Percentiles rank a stretch among this genome's conserved stretches.
Evolutionary conservation across 2,113 vertebrate species (phyloP).

Genomic region (Microtus oregoni): DNA sequence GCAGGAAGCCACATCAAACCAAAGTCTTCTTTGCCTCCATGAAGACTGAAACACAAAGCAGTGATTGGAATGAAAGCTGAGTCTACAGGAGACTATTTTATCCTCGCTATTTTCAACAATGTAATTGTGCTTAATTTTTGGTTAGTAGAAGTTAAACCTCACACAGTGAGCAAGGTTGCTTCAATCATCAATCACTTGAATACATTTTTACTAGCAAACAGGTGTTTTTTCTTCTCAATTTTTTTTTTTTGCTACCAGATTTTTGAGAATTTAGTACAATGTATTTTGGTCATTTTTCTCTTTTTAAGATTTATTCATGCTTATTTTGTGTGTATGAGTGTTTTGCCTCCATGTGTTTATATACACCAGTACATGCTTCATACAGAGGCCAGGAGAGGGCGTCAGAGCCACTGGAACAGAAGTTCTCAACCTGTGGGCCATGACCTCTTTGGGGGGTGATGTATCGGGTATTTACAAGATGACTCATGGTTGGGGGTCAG

Average conservation of each 20-base stretch:
- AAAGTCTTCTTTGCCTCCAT: not conserved
- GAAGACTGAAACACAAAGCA: not conserved
- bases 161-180: not conserved
- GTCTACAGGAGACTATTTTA: not conserved
- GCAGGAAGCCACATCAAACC: not conserved
- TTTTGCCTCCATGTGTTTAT: too few species aligned
- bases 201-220: not conserved
- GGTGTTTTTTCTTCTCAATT: not conserved
- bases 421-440: not conserved
- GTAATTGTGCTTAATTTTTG: not conserved
- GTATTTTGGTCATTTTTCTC: not conserved
- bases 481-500: not conserved
- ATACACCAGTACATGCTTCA: too few species aligned
- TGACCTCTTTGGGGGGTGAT: too few species aligned
- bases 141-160: constrained; percentile 1
- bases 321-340: not conserved
- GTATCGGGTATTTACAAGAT: not conserved
- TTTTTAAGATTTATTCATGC: not conserved
- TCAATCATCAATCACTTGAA: not conserved
- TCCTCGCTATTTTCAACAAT: constrained; percentile 44
- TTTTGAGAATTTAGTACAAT: not conserved
- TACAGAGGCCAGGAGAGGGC: not conserved
- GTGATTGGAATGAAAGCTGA: not conserved
- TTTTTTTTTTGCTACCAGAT: not conserved
- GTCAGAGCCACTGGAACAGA: not conserved